Conservation (phyloP, 2,797 vertebrate genomes). For the Pipistrellus pipistrellus region DNA sequence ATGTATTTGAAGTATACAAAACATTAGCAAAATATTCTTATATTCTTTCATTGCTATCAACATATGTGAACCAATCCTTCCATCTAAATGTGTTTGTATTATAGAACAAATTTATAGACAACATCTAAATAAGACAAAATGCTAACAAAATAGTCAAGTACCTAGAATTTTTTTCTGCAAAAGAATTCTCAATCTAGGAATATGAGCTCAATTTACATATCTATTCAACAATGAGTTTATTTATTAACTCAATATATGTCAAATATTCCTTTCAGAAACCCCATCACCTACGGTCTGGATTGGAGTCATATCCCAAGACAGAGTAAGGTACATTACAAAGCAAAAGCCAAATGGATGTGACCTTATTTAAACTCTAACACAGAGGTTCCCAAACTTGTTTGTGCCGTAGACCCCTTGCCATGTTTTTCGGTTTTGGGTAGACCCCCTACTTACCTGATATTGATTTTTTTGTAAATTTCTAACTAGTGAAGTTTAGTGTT, state of each 20-base stretch:
- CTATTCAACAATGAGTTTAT: background rate
- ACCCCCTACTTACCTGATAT: too few species aligned
- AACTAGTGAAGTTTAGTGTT: too few species aligned
- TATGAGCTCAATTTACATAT: background rate
- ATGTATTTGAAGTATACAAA: background rate
- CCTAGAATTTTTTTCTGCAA: background rate
- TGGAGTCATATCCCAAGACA: background rate
- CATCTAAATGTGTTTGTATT: background rate
- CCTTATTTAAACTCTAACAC: background rate
- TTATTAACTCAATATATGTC: conserved; percentile 8
- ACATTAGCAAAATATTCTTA: conserved; percentile 39
- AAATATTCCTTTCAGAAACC: conserved; percentile 34
- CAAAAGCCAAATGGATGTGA: background rate
- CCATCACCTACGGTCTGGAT: background rate
- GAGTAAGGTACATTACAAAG: background rate
- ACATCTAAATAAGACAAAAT: background rate
- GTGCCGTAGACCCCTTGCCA: too few species aligned
- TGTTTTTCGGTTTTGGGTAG: too few species aligned
- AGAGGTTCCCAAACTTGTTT: too few species aligned
- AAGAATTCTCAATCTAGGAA: background rate
- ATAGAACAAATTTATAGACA: background rate
- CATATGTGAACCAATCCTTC: background rate
- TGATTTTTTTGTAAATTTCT: too few species aligned
- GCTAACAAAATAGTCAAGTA: background rate
- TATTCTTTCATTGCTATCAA: background rate